Percentiles rank a stretch among this genome's conserved stretches.
phyloP scores from a whole-genome alignment of 2,797 vertebrate genomes.

The Phyllotis vaccarum region DNA sequence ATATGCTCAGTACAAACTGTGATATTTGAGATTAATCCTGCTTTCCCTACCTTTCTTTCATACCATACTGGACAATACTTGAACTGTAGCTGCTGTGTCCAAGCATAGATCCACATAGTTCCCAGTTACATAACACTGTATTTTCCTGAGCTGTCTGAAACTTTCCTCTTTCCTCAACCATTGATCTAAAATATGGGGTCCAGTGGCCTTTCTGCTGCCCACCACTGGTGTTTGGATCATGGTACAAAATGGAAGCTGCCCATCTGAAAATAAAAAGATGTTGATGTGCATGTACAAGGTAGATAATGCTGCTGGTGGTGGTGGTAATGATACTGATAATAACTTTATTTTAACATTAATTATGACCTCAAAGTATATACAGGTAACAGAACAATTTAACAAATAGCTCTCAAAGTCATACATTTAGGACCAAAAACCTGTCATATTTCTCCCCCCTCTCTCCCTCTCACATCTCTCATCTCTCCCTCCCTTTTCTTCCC shows the following conservation, averaged over 20 bases:
- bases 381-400: not conserved
- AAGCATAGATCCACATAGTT: not conserved
- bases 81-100: not conserved
- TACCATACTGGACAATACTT: not conserved
- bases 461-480: too few species aligned
- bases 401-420: not conserved
- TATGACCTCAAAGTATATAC: not conserved
- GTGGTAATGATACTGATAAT: accelerated
- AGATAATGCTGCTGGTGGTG: too few species aligned
- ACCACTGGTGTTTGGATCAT: too few species aligned
- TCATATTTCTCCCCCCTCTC: too few species aligned
- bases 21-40: too few species aligned
- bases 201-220: not conserved
- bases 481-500: not conserved
- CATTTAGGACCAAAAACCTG: not conserved
- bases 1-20: too few species aligned
- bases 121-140: not conserved
- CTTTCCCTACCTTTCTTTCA: too few species aligned
- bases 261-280: not conserved
- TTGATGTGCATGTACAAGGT: not conserved
- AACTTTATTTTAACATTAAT: not conserved
- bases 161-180: not conserved
- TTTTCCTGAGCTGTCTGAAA: not conserved
- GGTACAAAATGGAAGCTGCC: not conserved
- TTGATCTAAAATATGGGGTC: not conserved